Base-by-base conservation (phyloP, 2,888 invertebrate genomes). In the Cephalotes varians region DNA sequence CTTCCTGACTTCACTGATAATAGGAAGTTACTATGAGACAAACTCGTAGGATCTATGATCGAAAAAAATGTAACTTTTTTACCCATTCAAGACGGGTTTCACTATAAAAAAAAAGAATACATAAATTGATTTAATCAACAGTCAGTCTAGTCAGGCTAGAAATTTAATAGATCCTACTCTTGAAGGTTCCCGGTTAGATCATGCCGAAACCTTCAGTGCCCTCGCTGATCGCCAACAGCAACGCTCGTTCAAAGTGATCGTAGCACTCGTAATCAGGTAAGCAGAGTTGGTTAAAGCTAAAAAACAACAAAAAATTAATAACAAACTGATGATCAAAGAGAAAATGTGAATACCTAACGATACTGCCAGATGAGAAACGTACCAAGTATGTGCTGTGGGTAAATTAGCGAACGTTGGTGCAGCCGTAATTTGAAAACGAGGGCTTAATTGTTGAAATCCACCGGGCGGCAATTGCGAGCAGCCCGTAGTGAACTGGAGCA, bases 331-430 rank as follows among this genome's bases (percentile, higher is more conserved):
- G 34, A 1, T 34, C 25, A 28, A 47, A 25, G 12, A 21, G 1
- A 10, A 12, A 72, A 21, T 1, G n/a, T 4, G 37, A 2, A 47
- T 15, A 3, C 1, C 3, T 1, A 44, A 77, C 4, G 9, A 5
- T 25, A 73, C 0, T 37, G 1, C 25, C 18, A 10, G 9, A 10
- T 9, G 12, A 64, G 18, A 44, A n/a, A 31, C 62, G 94, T 95
- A 97, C 97, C 98, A 99, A 71, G 98, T 99, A 95, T 99, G 99
- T 40, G 99, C 98, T 2, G 98, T 98, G 62, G 99, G 99, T 91
- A 99, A 95, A 93, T 97, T 98, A 83, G 98, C 98, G 95, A 97
- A 98, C 34, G 98, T 97, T 0, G 98, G 98, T 72, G 98, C 98
- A 10, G 98, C 97, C 1, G 98, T 98, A 87, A 99, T 97, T 95